Evolutionary conservation across 2,797 vertebrate species (phyloP).

Genomic region (Hemibagrus guttatus): DNA sequence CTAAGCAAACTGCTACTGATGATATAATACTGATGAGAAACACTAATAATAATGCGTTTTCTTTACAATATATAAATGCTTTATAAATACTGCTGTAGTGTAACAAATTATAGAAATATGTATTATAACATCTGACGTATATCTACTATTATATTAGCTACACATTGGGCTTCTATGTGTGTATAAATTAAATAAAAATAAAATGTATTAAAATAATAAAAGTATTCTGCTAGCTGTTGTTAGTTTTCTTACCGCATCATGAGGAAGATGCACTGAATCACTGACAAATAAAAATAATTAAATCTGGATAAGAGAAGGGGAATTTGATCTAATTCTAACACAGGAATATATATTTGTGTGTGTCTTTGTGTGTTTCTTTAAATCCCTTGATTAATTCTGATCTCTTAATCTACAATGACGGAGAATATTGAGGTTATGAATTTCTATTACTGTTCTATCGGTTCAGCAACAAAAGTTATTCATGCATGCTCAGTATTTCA

Average conservation of each 20-base stretch:
- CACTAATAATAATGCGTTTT: background rate
- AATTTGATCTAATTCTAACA: constrained; percentile 47
- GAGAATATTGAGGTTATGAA: constrained; percentile 43
- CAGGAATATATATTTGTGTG: background rate
- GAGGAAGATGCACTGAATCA: constrained; percentile 40
- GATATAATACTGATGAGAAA: background rate
- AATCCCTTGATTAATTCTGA: constrained; percentile 51
- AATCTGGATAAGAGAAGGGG: constrained; percentile 39
- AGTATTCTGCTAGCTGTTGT: background rate
- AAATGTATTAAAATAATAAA: too few relatives aligned
- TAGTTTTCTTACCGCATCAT: constrained; percentile 41
- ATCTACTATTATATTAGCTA: background rate
- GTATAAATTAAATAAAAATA: background rate
- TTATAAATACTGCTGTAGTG: background rate
- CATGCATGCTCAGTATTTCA: constrained; percentile 28
- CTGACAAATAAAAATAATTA: constrained; percentile 21
- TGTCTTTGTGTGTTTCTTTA: constrained; percentile 17
- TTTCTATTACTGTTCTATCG: constrained; percentile 39
- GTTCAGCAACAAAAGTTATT: constrained; percentile 38
- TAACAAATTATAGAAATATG: background rate
- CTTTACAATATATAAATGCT: background rate
- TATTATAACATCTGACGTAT: background rate
- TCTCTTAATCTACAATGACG: constrained; percentile 48
- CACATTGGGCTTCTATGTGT: background rate
- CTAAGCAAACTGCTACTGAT: background rate